Evolutionary conservation across 2,113 vertebrate species (phyloP).

Genomic region (Plestiodon gilberti): DNA sequence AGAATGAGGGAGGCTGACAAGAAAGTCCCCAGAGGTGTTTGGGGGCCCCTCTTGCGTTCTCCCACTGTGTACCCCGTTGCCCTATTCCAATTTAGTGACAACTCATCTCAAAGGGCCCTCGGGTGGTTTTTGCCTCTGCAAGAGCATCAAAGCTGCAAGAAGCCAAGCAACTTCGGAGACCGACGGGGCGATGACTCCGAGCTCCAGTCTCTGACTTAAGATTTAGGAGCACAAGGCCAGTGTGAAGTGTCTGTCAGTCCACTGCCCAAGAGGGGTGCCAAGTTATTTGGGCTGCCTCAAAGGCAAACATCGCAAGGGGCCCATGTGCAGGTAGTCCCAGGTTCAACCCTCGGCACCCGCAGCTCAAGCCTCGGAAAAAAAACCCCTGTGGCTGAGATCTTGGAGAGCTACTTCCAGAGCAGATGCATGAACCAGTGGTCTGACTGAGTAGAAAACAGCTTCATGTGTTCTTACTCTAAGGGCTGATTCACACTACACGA

Average conservation of each 20-base stretch:
- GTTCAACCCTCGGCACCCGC: neutral
- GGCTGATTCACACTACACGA: too few relatives aligned
- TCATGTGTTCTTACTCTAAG: too few relatives aligned
- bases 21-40: neutral
- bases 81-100: neutral
- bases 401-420: too few relatives aligned
- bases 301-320: neutral
- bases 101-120: neutral
- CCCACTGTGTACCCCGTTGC: neutral
- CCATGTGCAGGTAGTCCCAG: neutral
- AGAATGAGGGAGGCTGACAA: slow-evolving; percentile 16
- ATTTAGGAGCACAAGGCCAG: neutral
- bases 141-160: neutral
- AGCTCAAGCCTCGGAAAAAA: too few relatives aligned
- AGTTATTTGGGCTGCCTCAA: neutral
- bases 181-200: neutral
- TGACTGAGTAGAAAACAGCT: too few relatives aligned
- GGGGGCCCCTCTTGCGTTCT: too few relatives aligned
- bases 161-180: too few relatives aligned
- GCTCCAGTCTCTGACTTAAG: neutral
- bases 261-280: neutral
- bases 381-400: too few relatives aligned
- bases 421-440: too few relatives aligned
- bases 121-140: neutral
- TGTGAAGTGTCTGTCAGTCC: neutral